Conservation (phyloP, 1,140 invertebrate species). For the Drosophila repleta region DNA sequence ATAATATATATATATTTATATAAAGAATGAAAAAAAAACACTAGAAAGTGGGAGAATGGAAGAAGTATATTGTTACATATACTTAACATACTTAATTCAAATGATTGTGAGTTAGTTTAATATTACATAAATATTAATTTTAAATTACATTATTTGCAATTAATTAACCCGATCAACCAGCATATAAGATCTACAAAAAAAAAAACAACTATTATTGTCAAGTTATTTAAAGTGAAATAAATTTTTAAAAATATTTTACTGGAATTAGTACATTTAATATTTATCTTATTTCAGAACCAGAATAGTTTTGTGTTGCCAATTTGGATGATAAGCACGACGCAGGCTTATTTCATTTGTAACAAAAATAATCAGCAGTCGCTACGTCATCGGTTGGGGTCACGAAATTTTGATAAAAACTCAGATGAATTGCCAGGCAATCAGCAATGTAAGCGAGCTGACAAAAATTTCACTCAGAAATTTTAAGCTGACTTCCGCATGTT, state of each 20-base stretch:
- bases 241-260: conserved; percentile 45
- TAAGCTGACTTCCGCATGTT: too few relatives aligned
- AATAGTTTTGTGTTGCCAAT: too few relatives aligned
- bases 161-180: conserved; percentile 73
- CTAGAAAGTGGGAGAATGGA: conserved; percentile 8
- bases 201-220: conserved; percentile 69
- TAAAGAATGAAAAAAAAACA: conserved; percentile 17
- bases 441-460: too few relatives aligned
- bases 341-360: too few relatives aligned
- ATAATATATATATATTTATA: conserved; percentile 36
- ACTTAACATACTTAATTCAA: conserved; percentile 75
- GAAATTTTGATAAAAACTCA: too few relatives aligned
- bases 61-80: conserved; percentile 56
- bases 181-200: conserved; percentile 67
- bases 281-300: too few relatives aligned
- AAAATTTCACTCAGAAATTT: too few relatives aligned
- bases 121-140: conserved; percentile 81
- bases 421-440: too few relatives aligned
- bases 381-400: too few relatives aligned
- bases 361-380: too few relatives aligned
- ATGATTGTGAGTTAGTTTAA: conserved; percentile 82
- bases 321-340: too few relatives aligned
- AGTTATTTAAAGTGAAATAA: conserved; percentile 78
- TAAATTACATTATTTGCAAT: conserved; percentile 82
- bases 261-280: not conserved